Percentiles rank a stretch among this genome's conserved stretches.
These are phyloP conservation scores for Saccopteryx bilineata DNA, from an alignment of 2,113 vertebrate species.

Conservation along the genomic window DNA sequence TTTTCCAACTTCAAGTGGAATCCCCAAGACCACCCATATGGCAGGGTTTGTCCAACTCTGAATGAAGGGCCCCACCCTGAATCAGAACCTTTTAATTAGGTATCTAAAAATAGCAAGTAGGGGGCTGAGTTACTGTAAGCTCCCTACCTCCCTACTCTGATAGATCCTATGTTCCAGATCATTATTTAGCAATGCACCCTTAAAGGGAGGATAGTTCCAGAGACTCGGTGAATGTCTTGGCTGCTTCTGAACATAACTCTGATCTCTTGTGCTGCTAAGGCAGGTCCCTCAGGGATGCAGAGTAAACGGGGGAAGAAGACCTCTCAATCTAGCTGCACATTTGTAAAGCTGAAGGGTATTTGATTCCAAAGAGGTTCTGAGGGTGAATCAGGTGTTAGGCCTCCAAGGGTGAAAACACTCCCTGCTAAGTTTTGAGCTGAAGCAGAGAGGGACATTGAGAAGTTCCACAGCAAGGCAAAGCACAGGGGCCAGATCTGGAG, in stretches of 20 bases:
- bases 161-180: background rate
- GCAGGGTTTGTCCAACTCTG: slow-evolving; percentile 13
- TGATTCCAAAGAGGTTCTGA: background rate
- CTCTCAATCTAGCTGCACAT: background rate
- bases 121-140: background rate
- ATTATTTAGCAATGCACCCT: background rate
- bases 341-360: background rate
- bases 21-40: slow-evolving; percentile 7
- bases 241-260: background rate
- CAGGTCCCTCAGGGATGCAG: too few relatives aligned
- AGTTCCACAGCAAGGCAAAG: background rate
- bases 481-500: background rate
- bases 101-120: slow-evolving; percentile 37
- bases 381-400: background rate
- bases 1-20: slow-evolving; percentile 41
- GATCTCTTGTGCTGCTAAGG: background rate
- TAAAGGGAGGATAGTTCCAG: background rate
- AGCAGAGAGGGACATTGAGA: background rate
- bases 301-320: background rate
- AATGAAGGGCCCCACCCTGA: background rate
- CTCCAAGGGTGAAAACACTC: background rate
- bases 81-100: background rate
- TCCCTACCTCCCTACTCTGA: background rate
- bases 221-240: background rate
- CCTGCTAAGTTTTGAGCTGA: background rate